Evolutionary conservation across 2,797 vertebrate genomes (phyloP), one percentile per base, ranked within the genome.

Genomic region (Myotis pilosus): DNA sequence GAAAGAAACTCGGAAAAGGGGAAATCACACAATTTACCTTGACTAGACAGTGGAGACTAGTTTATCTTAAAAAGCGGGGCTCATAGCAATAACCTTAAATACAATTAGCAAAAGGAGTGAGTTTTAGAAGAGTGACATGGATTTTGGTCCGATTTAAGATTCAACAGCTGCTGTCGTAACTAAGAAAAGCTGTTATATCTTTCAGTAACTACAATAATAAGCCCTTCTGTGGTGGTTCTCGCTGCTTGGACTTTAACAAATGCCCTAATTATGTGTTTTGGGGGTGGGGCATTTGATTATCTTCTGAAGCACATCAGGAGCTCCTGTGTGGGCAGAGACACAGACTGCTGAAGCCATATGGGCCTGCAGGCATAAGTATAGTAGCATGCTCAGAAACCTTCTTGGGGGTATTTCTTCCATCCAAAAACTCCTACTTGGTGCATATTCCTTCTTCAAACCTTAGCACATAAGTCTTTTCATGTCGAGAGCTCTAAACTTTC

Each of bases 321-420:
- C 90, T 91, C 95, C 49, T 82, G 83, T 51, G 13, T 97, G 97
- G 96, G 96, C 96, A 96, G 87, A 90, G 71, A 83, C 15, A 19
- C 69, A 0, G 94, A 97, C 69, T 75, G 91, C 8, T 49, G 62
- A 84, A 94, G 88, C 97, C 97, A 97, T 95, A 93, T 97, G 97
- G 87, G 66, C 96, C 87, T 79, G 44, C 69, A 92, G 90, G 94
- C 95, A 89, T 89, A 94, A 94, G 94, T 28, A 75, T 28, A 94
- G 28, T 76, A 79, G 76, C 82, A 78, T 30, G 89, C 91, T 76
- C 94, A 93, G 89, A 95, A 87, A 94, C 68, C 47, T 69, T 92
- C 66, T 92, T 16, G 17, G 71, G 71, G 90, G 83, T 62, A 47
- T 85, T 89, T 96, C 84, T 96, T 83, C 69, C n/a, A 75, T 94